Evolutionary conservation across 1,140 invertebrate genomes (phyloP).

Genomic region (Papilio machaon): DNA sequence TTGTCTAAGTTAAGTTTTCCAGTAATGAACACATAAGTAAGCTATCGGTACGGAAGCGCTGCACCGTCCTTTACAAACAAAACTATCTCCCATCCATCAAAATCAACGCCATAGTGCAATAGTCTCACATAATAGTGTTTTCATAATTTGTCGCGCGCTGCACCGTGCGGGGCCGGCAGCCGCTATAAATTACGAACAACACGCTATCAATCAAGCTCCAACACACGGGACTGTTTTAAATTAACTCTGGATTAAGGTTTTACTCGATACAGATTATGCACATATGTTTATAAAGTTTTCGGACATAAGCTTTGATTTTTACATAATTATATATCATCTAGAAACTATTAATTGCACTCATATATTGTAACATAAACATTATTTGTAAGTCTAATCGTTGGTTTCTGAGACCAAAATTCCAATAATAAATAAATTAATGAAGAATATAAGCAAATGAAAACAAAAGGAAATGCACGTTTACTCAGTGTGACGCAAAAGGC

Average conservation of each 20-base stretch:
- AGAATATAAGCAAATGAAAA: not conserved
- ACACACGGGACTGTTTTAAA: conserved; percentile 55
- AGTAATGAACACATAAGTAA: not conserved
- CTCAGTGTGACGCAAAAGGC: not conserved
- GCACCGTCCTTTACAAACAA: not conserved
- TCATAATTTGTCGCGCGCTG: conserved; percentile 62
- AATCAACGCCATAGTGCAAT: conserved; percentile 43
- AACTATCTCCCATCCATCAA: conserved; percentile 44
- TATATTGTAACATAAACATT: not conserved
- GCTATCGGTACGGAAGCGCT: not conserved
- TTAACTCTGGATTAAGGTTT: conserved; percentile 49
- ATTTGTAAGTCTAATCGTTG: not conserved
- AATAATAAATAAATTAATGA: not conserved
- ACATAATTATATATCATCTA: no score
- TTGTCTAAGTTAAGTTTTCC: not conserved
- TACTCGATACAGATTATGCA: conserved; percentile 23
- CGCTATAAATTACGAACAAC: conserved; percentile 59
- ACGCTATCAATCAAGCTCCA: conserved; percentile 59
- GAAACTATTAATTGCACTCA: no score
- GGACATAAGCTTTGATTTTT: not conserved
- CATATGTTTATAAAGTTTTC: not conserved
- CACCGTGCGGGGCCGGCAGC: conserved; percentile 26
- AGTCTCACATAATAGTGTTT: conserved; percentile 52
- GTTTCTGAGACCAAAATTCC: no score
- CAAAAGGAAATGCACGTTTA: conserved; percentile 3